Conservation (phyloP, 2,113 vertebrate species). For the Rhabdomys dilectus region DNA sequence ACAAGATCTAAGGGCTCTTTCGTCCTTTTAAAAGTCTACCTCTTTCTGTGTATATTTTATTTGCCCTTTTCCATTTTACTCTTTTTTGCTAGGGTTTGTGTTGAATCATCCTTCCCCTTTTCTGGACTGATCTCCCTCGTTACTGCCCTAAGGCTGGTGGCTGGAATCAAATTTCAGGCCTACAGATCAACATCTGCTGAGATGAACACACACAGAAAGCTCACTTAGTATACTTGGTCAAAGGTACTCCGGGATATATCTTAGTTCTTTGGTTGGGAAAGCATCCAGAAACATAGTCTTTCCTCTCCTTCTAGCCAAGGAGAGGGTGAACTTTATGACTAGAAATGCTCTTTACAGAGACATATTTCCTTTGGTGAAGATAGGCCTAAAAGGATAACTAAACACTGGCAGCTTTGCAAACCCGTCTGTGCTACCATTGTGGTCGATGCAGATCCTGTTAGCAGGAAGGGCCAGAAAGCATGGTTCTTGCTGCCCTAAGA, state of each 20-base stretch:
- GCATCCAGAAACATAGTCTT: too few species aligned
- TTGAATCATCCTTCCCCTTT: background rate
- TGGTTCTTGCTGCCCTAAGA: background rate
- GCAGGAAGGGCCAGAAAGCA: too few species aligned
- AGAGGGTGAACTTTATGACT: background rate
- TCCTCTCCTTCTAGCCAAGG: background rate
- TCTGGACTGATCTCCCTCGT: background rate
- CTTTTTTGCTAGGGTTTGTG: background rate
- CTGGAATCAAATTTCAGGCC: background rate
- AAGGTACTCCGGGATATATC: rapidly evolving
- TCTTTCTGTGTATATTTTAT: background rate
- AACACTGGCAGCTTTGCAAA: background rate
- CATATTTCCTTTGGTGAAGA: background rate
- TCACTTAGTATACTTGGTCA: background rate
- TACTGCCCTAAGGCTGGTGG: background rate
- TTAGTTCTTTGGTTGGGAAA: background rate
- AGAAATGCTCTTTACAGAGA: background rate
- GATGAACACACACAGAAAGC: background rate
- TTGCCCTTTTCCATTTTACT: background rate
- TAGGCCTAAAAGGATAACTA: background rate
- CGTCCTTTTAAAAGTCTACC: background rate
- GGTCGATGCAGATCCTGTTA: background rate
- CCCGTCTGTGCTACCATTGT: too few species aligned
- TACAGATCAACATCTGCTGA: background rate
- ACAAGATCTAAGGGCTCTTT: background rate